phyloP scores from a whole-genome alignment of 2,888 invertebrate species.

The Stenotaenia linearis region DNA sequence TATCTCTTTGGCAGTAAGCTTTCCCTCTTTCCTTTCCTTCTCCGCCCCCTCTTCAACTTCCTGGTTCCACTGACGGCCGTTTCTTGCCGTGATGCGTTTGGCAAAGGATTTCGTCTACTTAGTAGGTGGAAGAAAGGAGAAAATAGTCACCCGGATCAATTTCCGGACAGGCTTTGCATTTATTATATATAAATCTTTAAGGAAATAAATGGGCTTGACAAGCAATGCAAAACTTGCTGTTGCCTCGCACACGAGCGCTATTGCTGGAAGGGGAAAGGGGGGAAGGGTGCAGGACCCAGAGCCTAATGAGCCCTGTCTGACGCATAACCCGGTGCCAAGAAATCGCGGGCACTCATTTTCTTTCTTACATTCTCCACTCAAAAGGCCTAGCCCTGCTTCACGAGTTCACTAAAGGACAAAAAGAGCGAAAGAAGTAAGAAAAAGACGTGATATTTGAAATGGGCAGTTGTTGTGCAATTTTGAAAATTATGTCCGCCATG shows the following conservation, averaged over 20 bases:
- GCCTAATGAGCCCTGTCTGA: slow-evolving; percentile 6
- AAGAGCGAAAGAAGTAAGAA: background rate
- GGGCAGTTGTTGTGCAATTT: background rate
- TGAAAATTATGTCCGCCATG: background rate
- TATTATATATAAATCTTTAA: slow-evolving; percentile 1
- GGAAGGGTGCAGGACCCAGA: background rate
- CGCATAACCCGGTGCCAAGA: slow-evolving; percentile 14
- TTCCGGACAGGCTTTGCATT: slow-evolving; percentile 13
- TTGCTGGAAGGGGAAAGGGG: background rate
- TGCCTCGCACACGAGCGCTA: background rate
- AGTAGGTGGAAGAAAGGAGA: background rate
- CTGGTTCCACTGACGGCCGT: background rate
- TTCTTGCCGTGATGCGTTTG: background rate
- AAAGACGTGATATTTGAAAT: background rate
- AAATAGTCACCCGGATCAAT: slow-evolving; percentile 19
- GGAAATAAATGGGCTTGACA: background rate
- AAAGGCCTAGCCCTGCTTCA: background rate
- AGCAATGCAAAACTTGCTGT: background rate
- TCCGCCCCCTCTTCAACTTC: background rate
- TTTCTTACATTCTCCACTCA: background rate
- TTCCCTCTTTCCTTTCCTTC: background rate
- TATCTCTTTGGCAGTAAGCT: background rate
- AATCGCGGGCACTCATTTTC: background rate
- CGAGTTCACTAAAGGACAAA: background rate
- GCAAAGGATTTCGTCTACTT: slow-evolving; percentile 8